A percentile compares a stretch with the other conserved stretches of the same genome.
These are phyloP conservation scores for Hemichromis elongatus DNA, from an alignment of 2,113 vertebrate species.

Conservation along the genomic window DNA sequence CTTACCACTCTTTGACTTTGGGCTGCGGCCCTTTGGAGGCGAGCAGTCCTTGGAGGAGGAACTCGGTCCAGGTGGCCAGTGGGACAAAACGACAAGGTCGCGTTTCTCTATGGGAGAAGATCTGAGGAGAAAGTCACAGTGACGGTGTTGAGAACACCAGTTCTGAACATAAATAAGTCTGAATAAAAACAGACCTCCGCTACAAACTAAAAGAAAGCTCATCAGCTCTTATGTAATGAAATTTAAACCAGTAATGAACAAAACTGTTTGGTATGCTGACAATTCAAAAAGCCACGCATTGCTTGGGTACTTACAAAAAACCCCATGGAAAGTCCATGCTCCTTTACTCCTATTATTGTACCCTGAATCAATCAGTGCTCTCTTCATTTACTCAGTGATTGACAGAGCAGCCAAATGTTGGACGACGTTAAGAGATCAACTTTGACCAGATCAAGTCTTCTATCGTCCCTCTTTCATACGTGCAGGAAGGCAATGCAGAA, in stretches of 20 bases:
- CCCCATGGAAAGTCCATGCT: conserved; percentile 63
- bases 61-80: conserved; percentile 67
- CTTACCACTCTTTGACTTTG: conserved; percentile 51
- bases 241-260: conserved; percentile 28
- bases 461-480: background rate
- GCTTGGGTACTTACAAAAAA: conserved; percentile 70
- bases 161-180: background rate
- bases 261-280: conserved; percentile 38
- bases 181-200: background rate
- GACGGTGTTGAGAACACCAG: background rate
- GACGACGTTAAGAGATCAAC: conserved; percentile 16
- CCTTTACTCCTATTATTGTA: conserved; percentile 66
- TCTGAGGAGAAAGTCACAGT: conserved; percentile 37
- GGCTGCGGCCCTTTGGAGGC: conserved; percentile 37
- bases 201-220: background rate
- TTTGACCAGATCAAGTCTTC: conserved; percentile 42
- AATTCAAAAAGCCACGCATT: conserved; percentile 39
- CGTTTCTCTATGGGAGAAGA: conserved; percentile 73
- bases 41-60: conserved; percentile 55
- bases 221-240: conserved; percentile 2
- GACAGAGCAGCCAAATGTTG: conserved; percentile 36
- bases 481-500: background rate
- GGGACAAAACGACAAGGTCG: conserved; percentile 75
- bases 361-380: conserved; percentile 59
- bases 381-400: conserved; percentile 52